phyloP scores from a whole-genome alignment of 2,113 vertebrate species.

The Cricetomys ansorgei region DNA sequence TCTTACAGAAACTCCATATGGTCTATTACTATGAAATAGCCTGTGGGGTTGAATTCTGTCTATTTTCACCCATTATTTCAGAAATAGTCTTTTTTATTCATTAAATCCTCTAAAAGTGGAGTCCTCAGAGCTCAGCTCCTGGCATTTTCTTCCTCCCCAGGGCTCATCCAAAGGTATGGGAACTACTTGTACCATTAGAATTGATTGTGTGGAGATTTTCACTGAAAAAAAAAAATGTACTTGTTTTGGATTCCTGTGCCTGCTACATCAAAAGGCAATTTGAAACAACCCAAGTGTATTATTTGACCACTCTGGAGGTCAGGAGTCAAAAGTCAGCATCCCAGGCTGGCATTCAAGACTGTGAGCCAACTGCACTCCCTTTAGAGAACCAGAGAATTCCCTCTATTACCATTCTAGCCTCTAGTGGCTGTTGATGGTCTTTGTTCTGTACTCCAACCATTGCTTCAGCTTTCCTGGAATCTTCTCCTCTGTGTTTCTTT shows the following conservation, averaged over 20 bases:
- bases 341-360: not conserved
- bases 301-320: not conserved
- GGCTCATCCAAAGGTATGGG: not conserved
- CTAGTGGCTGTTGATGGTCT: not conserved
- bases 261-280: not conserved
- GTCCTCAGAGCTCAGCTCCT: not conserved
- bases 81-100: not conserved
- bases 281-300: not conserved
- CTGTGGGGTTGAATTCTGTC: not conserved
- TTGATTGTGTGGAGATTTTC: not conserved
- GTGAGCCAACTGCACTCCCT: not conserved
- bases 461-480: not conserved
- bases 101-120: not conserved
- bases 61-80: not conserved
- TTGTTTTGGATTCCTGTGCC: not conserved
- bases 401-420: not conserved
- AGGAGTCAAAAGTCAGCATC: not conserved
- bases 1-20: not conserved
- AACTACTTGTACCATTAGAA: not conserved
- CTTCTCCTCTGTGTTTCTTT: not conserved
- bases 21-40: not conserved
- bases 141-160: not conserved
- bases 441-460: not conserved
- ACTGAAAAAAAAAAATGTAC: not conserved
- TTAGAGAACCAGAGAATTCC: too few species aligned